Evolutionary conservation across 1,140 invertebrate genomes (phyloP), one percentile per base, ranked within the genome.

Genomic region (Antheraea pernyi): DNA sequence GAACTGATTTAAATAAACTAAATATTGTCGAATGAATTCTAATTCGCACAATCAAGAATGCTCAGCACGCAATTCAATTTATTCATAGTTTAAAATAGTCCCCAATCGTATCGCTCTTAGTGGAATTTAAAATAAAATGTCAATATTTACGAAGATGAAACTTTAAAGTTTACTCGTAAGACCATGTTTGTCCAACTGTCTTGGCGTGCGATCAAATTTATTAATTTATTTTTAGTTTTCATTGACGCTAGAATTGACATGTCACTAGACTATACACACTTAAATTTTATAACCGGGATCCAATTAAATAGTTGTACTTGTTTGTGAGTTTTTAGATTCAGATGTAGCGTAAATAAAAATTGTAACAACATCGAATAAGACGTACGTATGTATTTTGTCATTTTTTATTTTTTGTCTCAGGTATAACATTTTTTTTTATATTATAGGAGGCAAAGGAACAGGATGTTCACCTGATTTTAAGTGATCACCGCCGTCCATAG

Each of bases 121-220:
- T 22, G 7, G 39, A 42, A 63, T 13, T 53, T 53, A 53, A 53
- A 13, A 53, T 16, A 53, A 16, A 53, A 4, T 42, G 39, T 42
- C 22, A 42, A 42, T 42, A 9, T 42, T 42, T 42, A 7, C 39
- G 39, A 42, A 42, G 11, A 42, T 42, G 7, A 42, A 42, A 42
- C 39, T 42, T 42, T 3, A 42, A 7, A 53, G 0, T 53, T 16
- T 53, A 53, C 16, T 53, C 46, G 13, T 53, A 53, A 16, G 16
- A 53, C 73, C 66, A 74, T 77, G 70, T 79, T 79, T 70, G 71
- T 75, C 62, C 64, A 77, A 79, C 67, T 68, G 67, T 79, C 70
- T 86, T 85, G 81, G 83, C 83, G 70, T 70, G 70, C 60, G 65
- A 80, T 86, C 84, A 86, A 85, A 80, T 71, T 69, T 68, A 62